These are phyloP conservation scores for Taphrorychus bicolor DNA, from an alignment of 2,888 invertebrate species.

Conservation along the genomic window DNA sequence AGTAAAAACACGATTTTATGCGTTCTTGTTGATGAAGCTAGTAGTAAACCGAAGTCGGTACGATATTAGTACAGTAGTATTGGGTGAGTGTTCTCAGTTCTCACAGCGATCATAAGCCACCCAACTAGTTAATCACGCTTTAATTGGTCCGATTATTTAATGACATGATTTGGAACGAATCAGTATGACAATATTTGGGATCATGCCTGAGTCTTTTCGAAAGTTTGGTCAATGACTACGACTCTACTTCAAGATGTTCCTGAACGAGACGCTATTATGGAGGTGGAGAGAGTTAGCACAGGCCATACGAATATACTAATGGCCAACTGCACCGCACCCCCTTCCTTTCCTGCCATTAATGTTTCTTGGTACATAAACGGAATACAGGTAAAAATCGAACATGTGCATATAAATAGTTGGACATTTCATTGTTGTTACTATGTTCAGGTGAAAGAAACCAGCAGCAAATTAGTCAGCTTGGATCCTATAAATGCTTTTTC, in stretches of 20 bases:
- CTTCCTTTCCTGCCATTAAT: slow-evolving; percentile 72
- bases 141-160: too few relatives aligned
- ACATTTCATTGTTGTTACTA: too few relatives aligned
- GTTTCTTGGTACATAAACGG: slow-evolving; percentile 75
- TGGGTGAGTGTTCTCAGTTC: too few relatives aligned
- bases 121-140: too few relatives aligned
- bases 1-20: too few relatives aligned
- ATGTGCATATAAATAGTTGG: neutral
- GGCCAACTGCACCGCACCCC: slow-evolving; percentile 73
- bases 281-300: slow-evolving; percentile 71
- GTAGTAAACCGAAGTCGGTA: too few relatives aligned
- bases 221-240: neutral
- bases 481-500: slow-evolving; percentile 10
- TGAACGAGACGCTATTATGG: slow-evolving; percentile 69
- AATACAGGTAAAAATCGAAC: slow-evolving; percentile 60
- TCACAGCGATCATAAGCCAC: neutral
- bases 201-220: too few relatives aligned
- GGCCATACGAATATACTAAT: slow-evolving; percentile 71
- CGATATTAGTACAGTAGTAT: too few relatives aligned
- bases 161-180: too few relatives aligned
- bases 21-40: too few relatives aligned
- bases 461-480: slow-evolving; percentile 15
- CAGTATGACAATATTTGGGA: too few relatives aligned
- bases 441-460: slow-evolving; percentile 29
- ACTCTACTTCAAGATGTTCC: slow-evolving; percentile 67